These are phyloP conservation scores for Neotoxoptera formosana DNA, from an alignment of 1,140 invertebrate species.

Conservation along the genomic window DNA sequence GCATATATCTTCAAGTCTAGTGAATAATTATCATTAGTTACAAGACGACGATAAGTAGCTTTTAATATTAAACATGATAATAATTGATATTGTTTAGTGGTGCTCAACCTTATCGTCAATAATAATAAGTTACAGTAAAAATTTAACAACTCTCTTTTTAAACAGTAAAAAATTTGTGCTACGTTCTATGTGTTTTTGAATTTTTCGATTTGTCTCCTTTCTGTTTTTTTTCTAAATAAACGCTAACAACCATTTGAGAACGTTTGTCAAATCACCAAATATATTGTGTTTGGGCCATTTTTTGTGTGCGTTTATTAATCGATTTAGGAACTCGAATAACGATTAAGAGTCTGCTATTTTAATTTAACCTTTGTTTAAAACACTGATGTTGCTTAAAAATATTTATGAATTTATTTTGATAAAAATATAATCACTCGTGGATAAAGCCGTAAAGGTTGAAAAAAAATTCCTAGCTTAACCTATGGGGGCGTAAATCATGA, in stretches of 20 bases:
- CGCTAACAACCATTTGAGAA: background rate
- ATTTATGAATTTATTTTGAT: background rate
- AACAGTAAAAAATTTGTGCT: no score
- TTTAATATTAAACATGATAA: background rate
- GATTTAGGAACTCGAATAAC: background rate
- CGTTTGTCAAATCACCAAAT: background rate
- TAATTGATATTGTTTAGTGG: background rate
- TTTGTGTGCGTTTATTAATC: background rate
- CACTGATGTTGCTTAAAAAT: background rate
- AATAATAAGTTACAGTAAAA: no score
- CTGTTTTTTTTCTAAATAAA: background rate
- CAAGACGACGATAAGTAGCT: background rate
- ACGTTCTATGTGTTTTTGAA: background rate
- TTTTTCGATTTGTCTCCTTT: background rate
- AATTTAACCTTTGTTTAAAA: background rate
- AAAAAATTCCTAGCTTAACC: background rate
- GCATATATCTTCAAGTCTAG: background rate
- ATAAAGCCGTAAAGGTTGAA: background rate
- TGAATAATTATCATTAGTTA: background rate
- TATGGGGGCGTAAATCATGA: background rate
- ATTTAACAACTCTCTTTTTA: no score
- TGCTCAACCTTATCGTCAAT: no score
- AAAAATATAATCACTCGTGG: background rate
- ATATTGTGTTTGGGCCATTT: background rate
- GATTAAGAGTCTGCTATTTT: background rate